Evolutionary conservation across 1,140 invertebrate genomes (phyloP).

Genomic region (Penaeus vannamei): DNA sequence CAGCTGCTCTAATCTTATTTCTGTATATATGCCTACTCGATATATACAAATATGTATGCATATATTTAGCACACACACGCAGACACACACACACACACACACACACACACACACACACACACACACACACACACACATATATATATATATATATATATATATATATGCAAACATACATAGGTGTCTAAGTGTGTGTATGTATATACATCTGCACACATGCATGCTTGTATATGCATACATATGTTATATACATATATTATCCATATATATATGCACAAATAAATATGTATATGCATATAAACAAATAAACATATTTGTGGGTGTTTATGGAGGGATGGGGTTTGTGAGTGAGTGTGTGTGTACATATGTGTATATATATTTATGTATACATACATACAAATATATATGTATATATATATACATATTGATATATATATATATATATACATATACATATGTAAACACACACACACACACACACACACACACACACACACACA

Average conservation of each 20-base stretch:
- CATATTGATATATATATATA: too few relatives aligned
- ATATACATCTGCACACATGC: slow-evolving; percentile 23
- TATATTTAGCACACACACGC: too few relatives aligned
- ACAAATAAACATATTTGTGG: too few relatives aligned
- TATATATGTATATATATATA: too few relatives aligned
- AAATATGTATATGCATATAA: not conserved
- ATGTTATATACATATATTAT: slow-evolving; percentile 23
- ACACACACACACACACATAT: not conserved
- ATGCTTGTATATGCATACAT: not conserved
- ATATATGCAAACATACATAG: not conserved
- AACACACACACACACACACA: slow-evolving; percentile 15
- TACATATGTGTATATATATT: slow-evolving; percentile 1
- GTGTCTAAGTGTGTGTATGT: too few relatives aligned
- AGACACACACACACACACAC: not conserved
- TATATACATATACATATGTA: not conserved
- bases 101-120: not conserved
- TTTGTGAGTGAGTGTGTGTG: too few relatives aligned
- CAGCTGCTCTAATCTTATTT: too few relatives aligned
- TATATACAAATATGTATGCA: too few relatives aligned
- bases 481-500: slow-evolving; percentile 20
- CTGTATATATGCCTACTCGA: too few relatives aligned
- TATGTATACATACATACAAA: not conserved
- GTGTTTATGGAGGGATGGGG: too few relatives aligned
- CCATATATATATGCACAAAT: slow-evolving; percentile 21
- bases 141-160: slow-evolving; percentile 31